phyloP scores from a whole-genome alignment of 2,888 invertebrate genomes.

The Rhingia campestris region DNA sequence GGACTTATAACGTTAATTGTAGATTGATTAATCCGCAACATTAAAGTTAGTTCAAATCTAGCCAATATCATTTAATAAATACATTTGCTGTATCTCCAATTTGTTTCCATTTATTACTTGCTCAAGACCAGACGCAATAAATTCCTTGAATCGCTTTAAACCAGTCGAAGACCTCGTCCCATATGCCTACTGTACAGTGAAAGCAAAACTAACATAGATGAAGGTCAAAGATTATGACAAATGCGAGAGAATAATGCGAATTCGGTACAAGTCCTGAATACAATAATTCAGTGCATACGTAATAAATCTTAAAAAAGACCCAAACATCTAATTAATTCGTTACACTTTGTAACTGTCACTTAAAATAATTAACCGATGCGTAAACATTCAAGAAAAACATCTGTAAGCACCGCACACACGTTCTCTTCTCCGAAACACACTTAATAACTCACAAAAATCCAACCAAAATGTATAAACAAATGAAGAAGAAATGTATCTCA shows the following conservation, averaged over 20 bases:
- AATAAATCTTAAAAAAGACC: slow-evolving; percentile 32
- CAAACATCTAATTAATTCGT: slow-evolving; percentile 63
- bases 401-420: slow-evolving; percentile 45
- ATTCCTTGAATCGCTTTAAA: neutral
- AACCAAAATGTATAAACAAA: slow-evolving; percentile 56
- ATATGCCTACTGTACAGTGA: neutral
- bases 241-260: too few species aligned
- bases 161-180: neutral
- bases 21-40: too few species aligned
- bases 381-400: slow-evolving; percentile 64
- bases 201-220: neutral
- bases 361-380: slow-evolving; percentile 72
- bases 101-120: too few species aligned
- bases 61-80: too few species aligned
- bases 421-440: slow-evolving; percentile 38
- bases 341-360: slow-evolving; percentile 68
- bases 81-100: too few species aligned
- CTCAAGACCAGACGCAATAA: neutral
- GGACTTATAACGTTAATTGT: too few species aligned
- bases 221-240: neutral
- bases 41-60: too few species aligned
- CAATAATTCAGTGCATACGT: slow-evolving; percentile 1
- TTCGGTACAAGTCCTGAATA: too few species aligned
- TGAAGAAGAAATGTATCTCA: slow-evolving; percentile 29
- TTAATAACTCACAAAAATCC: slow-evolving; percentile 65